A percentile compares a stretch with the other conserved stretches of the same genome.
These are phyloP conservation scores for Parambassis ranga DNA, from an alignment of 2,797 vertebrate genomes.

Conservation along the genomic window DNA sequence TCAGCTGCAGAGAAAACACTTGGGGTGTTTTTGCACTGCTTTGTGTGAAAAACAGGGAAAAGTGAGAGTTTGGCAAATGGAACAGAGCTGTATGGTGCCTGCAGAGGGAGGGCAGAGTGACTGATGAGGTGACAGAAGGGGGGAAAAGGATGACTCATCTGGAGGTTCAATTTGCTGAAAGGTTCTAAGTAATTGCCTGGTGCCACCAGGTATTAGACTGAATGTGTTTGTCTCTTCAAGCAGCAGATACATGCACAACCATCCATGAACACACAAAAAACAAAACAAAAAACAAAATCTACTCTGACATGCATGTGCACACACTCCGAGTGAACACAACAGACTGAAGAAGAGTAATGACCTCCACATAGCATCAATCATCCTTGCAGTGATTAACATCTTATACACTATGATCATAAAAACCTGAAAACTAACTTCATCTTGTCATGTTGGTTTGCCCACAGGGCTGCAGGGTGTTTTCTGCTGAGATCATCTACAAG, in stretches of 20 bases:
- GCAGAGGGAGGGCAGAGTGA: slow-evolving; percentile 44
- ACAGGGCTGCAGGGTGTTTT: neutral
- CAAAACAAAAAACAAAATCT: neutral
- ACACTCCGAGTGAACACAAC: neutral
- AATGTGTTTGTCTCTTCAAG: neutral
- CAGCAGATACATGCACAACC: neutral
- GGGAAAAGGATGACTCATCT: slow-evolving; percentile 46
- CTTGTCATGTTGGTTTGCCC: neutral
- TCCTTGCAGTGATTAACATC: neutral
- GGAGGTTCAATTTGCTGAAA: slow-evolving; percentile 62
- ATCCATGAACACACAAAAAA: neutral
- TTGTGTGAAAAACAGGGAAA: slow-evolving; percentile 14
- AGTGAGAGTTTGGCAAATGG: slow-evolving; percentile 57
- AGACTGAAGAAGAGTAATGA: neutral
- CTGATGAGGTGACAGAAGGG: slow-evolving; percentile 67
- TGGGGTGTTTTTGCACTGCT: neutral
- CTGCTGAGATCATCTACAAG: neutral
- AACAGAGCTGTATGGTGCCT: slow-evolving; percentile 22
- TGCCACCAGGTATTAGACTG: slow-evolving; percentile 23
- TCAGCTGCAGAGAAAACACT: slow-evolving; percentile 1
- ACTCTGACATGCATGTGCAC: neutral
- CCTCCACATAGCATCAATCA: neutral
- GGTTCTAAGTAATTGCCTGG: slow-evolving; percentile 51
- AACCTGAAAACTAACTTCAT: neutral
- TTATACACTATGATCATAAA: neutral